phyloP scores from a whole-genome alignment of 1,140 invertebrate genomes.

The Lucilia cuprina region DNA sequence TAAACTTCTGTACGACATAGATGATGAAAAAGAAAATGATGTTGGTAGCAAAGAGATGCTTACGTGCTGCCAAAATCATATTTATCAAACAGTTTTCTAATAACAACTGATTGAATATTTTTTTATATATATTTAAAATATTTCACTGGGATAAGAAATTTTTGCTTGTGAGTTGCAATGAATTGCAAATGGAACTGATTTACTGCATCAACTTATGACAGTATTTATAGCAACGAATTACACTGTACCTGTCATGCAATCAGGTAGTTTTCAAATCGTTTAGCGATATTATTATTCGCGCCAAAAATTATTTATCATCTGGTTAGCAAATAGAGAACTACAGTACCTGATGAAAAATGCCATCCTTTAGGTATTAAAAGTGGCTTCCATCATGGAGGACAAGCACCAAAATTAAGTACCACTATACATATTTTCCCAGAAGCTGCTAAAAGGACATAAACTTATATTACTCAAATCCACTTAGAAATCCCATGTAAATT shows the following conservation, averaged over 20 bases:
- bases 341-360: not conserved
- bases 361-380: not conserved
- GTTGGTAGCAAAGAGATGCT: constrained; percentile 56
- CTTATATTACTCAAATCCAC: not conserved
- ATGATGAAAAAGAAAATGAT: constrained; percentile 53
- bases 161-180: not conserved
- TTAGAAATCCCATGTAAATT: too few relatives aligned
- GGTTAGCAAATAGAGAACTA: not conserved
- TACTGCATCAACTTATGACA: not conserved
- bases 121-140: not conserved
- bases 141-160: constrained; percentile 6
- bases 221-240: not conserved
- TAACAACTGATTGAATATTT: not conserved
- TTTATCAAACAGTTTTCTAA: not conserved
- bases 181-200: constrained; percentile 10
- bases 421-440: not conserved
- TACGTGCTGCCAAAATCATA: constrained; percentile 49
- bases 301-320: not conserved
- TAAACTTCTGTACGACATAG: constrained; percentile 53
- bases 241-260: too few relatives aligned
- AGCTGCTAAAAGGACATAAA: not conserved
- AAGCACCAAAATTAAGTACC: not conserved
- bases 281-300: not conserved
- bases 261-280: too few relatives aligned
- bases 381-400: not conserved